Base-by-base conservation (phyloP, 2,113 vertebrate species). In the Phylloscopus trochiloides region DNA sequence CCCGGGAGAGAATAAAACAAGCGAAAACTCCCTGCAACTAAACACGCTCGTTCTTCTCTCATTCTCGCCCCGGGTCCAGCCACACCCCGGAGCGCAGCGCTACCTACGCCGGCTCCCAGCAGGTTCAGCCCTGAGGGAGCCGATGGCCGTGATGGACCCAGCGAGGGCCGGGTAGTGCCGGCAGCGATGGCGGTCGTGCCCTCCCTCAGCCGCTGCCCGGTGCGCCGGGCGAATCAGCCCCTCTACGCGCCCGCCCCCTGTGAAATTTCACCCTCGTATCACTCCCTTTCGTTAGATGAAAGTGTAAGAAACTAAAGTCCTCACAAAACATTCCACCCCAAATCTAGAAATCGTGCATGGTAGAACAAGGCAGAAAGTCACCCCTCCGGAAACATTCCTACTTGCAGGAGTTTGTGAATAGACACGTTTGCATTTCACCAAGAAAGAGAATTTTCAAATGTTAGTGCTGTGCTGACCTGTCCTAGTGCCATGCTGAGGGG, bases 61-160 rank as follows among this genome's bases (percentile, higher is more conserved):
- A 1, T 13, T 38, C 29, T 19, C 15, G 1, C 12, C 32, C 11
- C 4, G 2, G 25, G 15, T 3, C 6, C 32, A 5, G 47, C 25
- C 8, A 0, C n/a, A 0, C 1, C 6, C 3, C 0, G 4, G 9
- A 58, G 18, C 3, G 2, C 66, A 36, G 26, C 13, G 43, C 12
- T 5, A 16, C 3, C 32, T 13, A 4, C 1, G 8, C 14, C 14
- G 25, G 31, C 66, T 12, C 48, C 14, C 29, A 18, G 57, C 21
- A 36, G 21, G 50, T 6, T 51, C 25, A 18, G 66, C 42, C 43
- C 52, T 25, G 68, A 45, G 26, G 43, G 58, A 43, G 31, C 42
- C 31, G 4, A 17, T 1, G 50, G 66, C 31, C 14, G 3, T 0
- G 9, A 21, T 0, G 59, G 24, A 14, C 5, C 7, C 51, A 5